These are phyloP conservation scores for Coremacera marginata DNA, from an alignment of 2,888 invertebrate genomes.

Conservation along the genomic window DNA sequence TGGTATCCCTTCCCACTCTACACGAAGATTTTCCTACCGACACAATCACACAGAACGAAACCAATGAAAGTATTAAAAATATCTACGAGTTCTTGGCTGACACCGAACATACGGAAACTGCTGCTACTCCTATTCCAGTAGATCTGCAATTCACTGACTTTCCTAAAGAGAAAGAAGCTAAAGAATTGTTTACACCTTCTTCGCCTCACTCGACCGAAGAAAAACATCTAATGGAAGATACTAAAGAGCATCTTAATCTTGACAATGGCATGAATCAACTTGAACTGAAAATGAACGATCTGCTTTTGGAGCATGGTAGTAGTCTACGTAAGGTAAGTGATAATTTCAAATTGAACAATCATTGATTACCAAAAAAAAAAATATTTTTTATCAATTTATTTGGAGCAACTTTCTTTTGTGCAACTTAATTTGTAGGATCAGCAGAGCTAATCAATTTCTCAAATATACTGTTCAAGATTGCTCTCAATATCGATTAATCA, in stretches of 20 bases:
- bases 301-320: conserved; percentile 47
- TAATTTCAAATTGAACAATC: not conserved
- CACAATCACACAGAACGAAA: conserved; percentile 12
- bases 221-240: conserved; percentile 61
- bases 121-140: conserved; percentile 26
- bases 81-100: conserved; percentile 37
- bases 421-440: too few species aligned
- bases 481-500: too few species aligned
- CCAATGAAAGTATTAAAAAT: conserved; percentile 29
- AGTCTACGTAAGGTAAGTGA: conserved; percentile 51
- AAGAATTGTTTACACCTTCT: conserved; percentile 49
- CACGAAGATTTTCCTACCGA: conserved; percentile 31
- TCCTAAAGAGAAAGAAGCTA: conserved; percentile 1
- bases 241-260: conserved; percentile 51
- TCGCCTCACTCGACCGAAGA: conserved; percentile 57
- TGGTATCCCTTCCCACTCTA: too few species aligned
- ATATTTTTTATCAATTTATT: too few species aligned
- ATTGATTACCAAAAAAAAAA: too few species aligned
- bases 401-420: too few species aligned
- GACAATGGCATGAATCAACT: conserved; percentile 27
- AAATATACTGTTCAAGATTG: too few species aligned
- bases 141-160: conserved; percentile 26
- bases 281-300: conserved; percentile 41
- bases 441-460: too few species aligned
- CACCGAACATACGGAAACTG: conserved; percentile 31